Evolutionary conservation across 2,888 invertebrate genomes (phyloP).

Genomic region (Eledone cirrhosa): DNA sequence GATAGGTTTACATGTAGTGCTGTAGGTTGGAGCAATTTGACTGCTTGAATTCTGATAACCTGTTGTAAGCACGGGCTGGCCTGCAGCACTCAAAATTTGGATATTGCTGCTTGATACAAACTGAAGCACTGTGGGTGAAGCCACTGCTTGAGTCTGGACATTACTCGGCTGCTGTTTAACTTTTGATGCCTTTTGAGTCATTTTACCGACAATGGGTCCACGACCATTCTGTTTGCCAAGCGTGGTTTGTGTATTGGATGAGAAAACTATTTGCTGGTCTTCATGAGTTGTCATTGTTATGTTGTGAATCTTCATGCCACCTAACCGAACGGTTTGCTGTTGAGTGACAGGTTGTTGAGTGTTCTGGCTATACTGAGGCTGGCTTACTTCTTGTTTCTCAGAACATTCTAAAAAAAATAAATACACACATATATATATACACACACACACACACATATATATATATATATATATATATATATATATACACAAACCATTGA

Average conservation of each 20-base stretch:
- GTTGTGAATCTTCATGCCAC: constrained; percentile 61
- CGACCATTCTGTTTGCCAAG: constrained; percentile 52
- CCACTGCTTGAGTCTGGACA: constrained; percentile 15
- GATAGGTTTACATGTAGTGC: constrained; percentile 58
- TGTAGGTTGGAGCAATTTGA: constrained; percentile 49
- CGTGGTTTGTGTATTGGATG: constrained; percentile 59
- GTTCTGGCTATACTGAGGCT: constrained; percentile 2
- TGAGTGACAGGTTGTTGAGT: constrained; percentile 38
- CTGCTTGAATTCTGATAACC: constrained; percentile 35
- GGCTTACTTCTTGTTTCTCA: not conserved
- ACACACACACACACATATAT: too few species aligned
- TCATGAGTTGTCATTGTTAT: constrained; percentile 61
- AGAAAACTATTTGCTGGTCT: constrained; percentile 58
- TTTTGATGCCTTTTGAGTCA: constrained; percentile 46
- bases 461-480: too few species aligned
- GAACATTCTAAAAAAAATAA: not conserved
- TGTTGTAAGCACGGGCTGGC: constrained; percentile 39
- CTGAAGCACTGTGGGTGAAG: constrained; percentile 36
- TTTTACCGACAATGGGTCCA: constrained; percentile 57
- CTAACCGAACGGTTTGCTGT: constrained; percentile 43
- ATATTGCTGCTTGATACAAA: constrained; percentile 39
- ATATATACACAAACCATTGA: too few species aligned
- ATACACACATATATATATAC: too few species aligned
- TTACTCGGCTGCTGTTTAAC: constrained; percentile 32
- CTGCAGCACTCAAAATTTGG: constrained; percentile 40